These are phyloP conservation scores for Heliothis peltigera DNA, from an alignment of 2,888 invertebrate species.

Conservation along the genomic window DNA sequence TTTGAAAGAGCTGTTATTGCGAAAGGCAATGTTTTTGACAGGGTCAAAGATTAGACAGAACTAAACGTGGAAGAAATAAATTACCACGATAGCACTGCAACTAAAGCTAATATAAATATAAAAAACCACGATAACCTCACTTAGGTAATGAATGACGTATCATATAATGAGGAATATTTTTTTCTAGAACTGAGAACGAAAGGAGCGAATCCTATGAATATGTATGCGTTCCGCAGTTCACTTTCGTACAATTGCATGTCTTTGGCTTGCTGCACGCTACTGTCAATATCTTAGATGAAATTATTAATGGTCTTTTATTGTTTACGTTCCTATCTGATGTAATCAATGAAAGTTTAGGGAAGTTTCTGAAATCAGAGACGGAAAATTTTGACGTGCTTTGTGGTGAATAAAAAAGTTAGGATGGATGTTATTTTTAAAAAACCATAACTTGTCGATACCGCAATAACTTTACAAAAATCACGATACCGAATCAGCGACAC, in stretches of 20 bases:
- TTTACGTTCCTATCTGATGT: no score
- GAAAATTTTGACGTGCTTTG: no score
- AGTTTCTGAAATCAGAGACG: no score
- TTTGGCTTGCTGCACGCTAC: conserved; percentile 45
- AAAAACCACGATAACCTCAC: no score
- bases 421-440: conserved; percentile 1
- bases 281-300: conserved; percentile 44
- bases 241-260: conserved; percentile 54
- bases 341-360: no score
- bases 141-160: conserved; percentile 39
- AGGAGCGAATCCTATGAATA: conserved; percentile 57
- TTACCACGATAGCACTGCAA: neutral
- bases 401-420: no score
- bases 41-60: neutral
- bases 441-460: conserved; percentile 23
- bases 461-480: conserved; percentile 36
- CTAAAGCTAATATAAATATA: neutral
- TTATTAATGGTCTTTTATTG: conserved; percentile 4
- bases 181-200: conserved; percentile 55
- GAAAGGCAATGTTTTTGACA: conserved; percentile 9
- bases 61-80: neutral
- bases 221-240: conserved; percentile 59
- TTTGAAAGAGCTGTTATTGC: conserved; percentile 15
- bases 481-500: conserved; percentile 41
- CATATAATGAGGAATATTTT: conserved; percentile 55